Conservation (phyloP, 1,140 invertebrate genomes). For the Trichonephila clavata region DNA sequence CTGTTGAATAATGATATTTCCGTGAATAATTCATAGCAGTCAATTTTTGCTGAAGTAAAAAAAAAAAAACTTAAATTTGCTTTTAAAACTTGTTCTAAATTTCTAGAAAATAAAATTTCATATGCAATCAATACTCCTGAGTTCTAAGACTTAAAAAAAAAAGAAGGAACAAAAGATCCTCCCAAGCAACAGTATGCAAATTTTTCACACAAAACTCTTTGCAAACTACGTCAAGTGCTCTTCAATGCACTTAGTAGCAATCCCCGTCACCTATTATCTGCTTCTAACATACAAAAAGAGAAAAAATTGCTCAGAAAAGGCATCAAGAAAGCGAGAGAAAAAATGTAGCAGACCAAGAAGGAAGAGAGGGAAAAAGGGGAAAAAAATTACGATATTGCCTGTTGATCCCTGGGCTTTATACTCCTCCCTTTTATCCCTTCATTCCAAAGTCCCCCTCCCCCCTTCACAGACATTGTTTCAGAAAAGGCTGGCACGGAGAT, state of each 20-base stretch:
- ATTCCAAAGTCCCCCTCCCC: not conserved
- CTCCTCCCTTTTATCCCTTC: conserved; percentile 18
- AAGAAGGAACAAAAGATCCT: not conserved
- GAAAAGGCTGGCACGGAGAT: not conserved
- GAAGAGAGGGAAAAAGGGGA: not conserved
- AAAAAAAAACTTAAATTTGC: too few relatives aligned
- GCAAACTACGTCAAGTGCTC: conserved; percentile 18
- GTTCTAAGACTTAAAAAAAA: not conserved
- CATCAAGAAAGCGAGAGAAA: not conserved
- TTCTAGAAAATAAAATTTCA: not conserved
- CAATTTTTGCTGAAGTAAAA: too few relatives aligned
- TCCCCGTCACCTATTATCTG: conserved; percentile 36
- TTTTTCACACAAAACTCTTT: not conserved
- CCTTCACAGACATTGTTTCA: conserved; percentile 10
- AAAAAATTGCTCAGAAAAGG: conserved; percentile 7
- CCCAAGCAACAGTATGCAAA: not conserved
- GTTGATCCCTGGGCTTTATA: conserved; percentile 69
- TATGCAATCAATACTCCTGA: not conserved
- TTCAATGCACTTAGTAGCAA: conserved; percentile 28
- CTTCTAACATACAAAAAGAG: conserved; percentile 1
- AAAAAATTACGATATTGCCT: conserved; percentile 71
- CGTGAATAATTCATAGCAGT: too few relatives aligned
- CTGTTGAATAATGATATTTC: too few relatives aligned
- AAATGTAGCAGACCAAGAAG: not conserved
- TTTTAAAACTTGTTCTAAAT: too few relatives aligned